Conservation (phyloP, 2,888 invertebrate species). For the Clistopyga incitator region DNA sequence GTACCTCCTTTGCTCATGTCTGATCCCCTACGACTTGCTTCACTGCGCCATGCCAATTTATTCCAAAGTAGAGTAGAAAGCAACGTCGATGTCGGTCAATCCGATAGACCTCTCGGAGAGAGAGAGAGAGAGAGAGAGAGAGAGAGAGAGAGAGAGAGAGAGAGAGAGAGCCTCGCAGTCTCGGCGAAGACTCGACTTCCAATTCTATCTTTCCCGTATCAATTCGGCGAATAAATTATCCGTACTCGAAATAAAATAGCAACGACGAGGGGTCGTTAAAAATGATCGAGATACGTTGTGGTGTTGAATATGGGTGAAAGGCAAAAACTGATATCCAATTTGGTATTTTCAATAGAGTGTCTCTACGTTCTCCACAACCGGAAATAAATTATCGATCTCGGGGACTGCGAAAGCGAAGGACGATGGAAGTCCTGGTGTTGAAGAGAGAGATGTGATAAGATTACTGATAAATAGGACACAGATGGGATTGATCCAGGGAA, state of each 20-base stretch:
- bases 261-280: not conserved
- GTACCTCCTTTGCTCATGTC: slow-evolving; percentile 47
- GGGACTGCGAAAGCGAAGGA: slow-evolving; percentile 7
- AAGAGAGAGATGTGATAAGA: slow-evolving; percentile 5
- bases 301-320: not conserved
- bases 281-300: not conserved
- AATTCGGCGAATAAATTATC: slow-evolving; percentile 44
- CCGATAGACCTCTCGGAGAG: slow-evolving; percentile 30
- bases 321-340: slow-evolving; percentile 57
- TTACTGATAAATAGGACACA: not conserved
- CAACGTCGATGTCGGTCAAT: slow-evolving; percentile 50
- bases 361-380: slow-evolving; percentile 29
- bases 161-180: not conserved
- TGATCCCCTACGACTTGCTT: slow-evolving; percentile 43
- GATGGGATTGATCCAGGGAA: not conserved
- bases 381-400: slow-evolving; percentile 65
- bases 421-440: not conserved
- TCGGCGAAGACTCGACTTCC: slow-evolving; percentile 16
- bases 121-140: not conserved
- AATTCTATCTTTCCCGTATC: slow-evolving; percentile 44
- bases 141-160: not conserved
- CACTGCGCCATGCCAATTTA: slow-evolving; percentile 40
- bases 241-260: slow-evolving; percentile 38
- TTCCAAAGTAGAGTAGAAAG: slow-evolving; percentile 44
- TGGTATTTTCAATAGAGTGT: slow-evolving; percentile 55